Percentiles rank a stretch among this genome's conserved stretches.
phyloP scores from a whole-genome alignment of 1,140 invertebrate genomes.

The Neodiprion virginianus region DNA sequence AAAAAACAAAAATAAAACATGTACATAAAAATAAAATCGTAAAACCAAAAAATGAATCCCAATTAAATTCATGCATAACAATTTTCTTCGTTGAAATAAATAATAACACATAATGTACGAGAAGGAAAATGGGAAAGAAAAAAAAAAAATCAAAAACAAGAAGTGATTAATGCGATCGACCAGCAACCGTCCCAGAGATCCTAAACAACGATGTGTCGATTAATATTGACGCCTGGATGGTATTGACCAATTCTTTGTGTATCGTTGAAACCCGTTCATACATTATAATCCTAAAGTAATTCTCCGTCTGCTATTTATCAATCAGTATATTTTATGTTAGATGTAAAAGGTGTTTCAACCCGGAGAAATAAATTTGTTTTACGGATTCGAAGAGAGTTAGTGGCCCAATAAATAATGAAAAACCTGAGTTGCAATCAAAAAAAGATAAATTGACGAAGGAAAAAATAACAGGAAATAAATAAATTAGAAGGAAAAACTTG shows the following conservation, averaged over 20 bases:
- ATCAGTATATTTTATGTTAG: too few relatives aligned
- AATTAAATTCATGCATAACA: too few relatives aligned
- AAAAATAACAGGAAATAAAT: conserved; percentile 27
- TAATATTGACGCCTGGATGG: too few relatives aligned
- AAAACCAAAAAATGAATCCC: too few relatives aligned
- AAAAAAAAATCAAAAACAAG: too few relatives aligned
- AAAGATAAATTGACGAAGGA: conserved; percentile 35
- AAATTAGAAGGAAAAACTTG: neutral
- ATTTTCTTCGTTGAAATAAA: too few relatives aligned
- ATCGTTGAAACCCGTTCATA: too few relatives aligned
- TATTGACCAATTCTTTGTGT: too few relatives aligned
- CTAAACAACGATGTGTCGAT: conserved; percentile 19
- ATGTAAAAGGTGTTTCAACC: too few relatives aligned
- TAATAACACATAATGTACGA: neutral
- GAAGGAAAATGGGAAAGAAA: neutral
- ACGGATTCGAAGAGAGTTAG: conserved; percentile 58
- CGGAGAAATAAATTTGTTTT: conserved; percentile 12
- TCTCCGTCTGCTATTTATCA: too few relatives aligned
- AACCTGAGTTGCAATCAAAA: conserved; percentile 16
- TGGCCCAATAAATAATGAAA: conserved; percentile 53
- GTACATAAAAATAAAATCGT: too few relatives aligned
- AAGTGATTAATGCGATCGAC: conserved; percentile 36
- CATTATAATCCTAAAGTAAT: too few relatives aligned
- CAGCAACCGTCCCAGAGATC: conserved; percentile 56
- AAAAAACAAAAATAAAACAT: neutral